These are phyloP conservation scores for Cyclopterus lumpus DNA, from an alignment of 2,797 vertebrate species.

Conservation along the genomic window DNA sequence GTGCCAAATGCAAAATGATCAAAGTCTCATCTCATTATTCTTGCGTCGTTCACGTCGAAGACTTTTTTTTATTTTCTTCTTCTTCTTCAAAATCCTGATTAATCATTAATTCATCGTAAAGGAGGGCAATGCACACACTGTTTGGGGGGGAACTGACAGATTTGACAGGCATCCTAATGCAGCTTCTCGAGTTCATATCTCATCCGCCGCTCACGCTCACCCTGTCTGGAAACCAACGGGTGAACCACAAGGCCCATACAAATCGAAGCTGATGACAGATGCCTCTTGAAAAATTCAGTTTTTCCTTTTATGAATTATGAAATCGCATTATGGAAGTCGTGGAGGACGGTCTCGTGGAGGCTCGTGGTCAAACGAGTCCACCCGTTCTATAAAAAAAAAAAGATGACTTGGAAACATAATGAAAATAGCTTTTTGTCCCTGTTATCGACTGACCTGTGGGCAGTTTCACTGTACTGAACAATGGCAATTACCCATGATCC, in stretches of 20 bases:
- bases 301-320: conserved; percentile 72
- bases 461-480: conserved; percentile 58
- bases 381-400: conserved; percentile 55
- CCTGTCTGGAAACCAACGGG: conserved; percentile 60
- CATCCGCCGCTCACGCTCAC: conserved; percentile 46
- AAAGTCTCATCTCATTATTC: conserved; percentile 75
- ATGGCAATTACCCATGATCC: conserved; percentile 58
- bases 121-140: conserved; percentile 36
- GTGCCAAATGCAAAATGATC: conserved; percentile 62
- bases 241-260: conserved; percentile 67
- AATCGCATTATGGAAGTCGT: conserved; percentile 58
- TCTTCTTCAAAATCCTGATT: conserved; percentile 63
- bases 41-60: conserved; percentile 53
- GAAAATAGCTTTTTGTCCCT: conserved; percentile 66
- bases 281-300: conserved; percentile 66
- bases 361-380: conserved; percentile 58
- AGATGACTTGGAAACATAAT: conserved; percentile 60
- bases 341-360: conserved; percentile 51
- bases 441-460: conserved; percentile 65
- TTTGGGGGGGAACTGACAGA: conserved; percentile 61
- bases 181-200: conserved; percentile 72
- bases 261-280: conserved; percentile 57
- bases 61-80: conserved; percentile 32
- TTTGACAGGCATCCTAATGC: conserved; percentile 74
- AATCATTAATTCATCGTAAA: conserved; percentile 73